Evolutionary conservation across 2,888 invertebrate species (phyloP).

Genomic region (Nomada ruficornis): DNA sequence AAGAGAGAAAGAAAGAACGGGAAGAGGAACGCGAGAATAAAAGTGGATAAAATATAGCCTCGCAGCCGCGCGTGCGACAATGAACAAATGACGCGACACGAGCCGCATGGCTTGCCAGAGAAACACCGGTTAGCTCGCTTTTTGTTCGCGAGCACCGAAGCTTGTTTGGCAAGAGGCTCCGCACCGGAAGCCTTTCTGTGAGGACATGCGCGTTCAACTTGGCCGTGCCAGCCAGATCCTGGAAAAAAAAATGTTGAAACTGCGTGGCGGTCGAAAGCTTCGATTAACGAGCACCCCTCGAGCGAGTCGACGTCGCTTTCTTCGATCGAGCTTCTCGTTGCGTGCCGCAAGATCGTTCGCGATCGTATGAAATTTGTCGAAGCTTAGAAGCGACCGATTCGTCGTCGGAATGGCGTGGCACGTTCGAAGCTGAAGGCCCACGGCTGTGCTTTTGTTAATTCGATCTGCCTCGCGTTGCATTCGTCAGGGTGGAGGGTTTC

Average conservation of each 20-base stretch:
- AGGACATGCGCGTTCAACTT: constrained; percentile 84
- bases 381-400: constrained; percentile 13
- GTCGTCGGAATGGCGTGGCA: constrained; percentile 37
- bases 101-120: constrained; percentile 84
- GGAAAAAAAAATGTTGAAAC: not conserved
- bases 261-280: constrained; percentile 32
- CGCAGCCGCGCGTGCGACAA: constrained; percentile 84
- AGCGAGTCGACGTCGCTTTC: constrained; percentile 45
- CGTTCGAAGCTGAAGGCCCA: constrained; percentile 81
- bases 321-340: constrained; percentile 33
- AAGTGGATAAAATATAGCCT: constrained; percentile 71
- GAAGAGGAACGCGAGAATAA: not conserved
- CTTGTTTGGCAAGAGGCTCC: constrained; percentile 84
- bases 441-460: constrained; percentile 79
- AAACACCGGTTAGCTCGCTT: constrained; percentile 79
- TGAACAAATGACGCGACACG: constrained; percentile 84
- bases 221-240: constrained; percentile 56
- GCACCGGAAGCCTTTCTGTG: constrained; percentile 83
- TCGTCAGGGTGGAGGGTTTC: constrained; percentile 77
- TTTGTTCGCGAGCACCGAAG: constrained; percentile 75
- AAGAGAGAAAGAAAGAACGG: not conserved
- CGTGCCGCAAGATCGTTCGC: constrained; percentile 20
- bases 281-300: constrained; percentile 22
- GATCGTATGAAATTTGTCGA: not conserved
- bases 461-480: constrained; percentile 72